Base-by-base conservation (phyloP, 2,888 invertebrate species). In the Drosophila silvestris region DNA sequence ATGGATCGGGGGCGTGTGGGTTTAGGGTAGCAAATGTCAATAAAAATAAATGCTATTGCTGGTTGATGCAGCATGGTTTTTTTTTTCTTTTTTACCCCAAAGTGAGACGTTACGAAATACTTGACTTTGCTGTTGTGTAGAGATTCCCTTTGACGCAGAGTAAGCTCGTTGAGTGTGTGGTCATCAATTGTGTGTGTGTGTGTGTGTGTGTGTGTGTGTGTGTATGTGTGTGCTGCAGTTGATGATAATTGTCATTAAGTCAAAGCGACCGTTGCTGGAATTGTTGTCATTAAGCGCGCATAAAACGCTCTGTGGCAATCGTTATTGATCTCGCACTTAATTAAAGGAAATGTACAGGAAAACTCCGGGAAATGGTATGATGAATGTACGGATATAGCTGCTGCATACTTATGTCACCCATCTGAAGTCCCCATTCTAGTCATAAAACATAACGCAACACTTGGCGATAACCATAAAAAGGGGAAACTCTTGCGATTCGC, bases 21-120 rank as follows among this genome's bases (percentile, higher is more conserved):
- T 47, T 35, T 57, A 57, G 41, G 57, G 70, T 68, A 67, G 66
- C 68, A 83, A 87, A 83, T 86, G 89, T 79, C 85, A 85, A 85
- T 85, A 89, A 85, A 89, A 85, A 84, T 86, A 86, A 85, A 85
- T 85, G 84, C 78, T 75, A 79, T 59, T 74, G 74, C 85, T 81
- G 66, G 64, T 79, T 81, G 86, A 89, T 74, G 84, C 79, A 79
- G 73, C 74, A 66, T 70, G 70, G 22, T 74, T 71, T 58, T 76
- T 26, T 69, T 58, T 62, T 78, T 66, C 65, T 62, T 37, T 66
- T 70, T 66, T 41, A 77, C 50, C 66, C 70, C 83, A 60, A 81
- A 77, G 68, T 70, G 79, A 73, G 68, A 56, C 63, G 35, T 64
- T 63, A 66, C 56, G 66, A 68, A 70, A 70, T 70, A 59, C 70